Evolutionary conservation across 1,140 invertebrate genomes (phyloP).

Genomic region (Ganaspis sp.): DNA sequence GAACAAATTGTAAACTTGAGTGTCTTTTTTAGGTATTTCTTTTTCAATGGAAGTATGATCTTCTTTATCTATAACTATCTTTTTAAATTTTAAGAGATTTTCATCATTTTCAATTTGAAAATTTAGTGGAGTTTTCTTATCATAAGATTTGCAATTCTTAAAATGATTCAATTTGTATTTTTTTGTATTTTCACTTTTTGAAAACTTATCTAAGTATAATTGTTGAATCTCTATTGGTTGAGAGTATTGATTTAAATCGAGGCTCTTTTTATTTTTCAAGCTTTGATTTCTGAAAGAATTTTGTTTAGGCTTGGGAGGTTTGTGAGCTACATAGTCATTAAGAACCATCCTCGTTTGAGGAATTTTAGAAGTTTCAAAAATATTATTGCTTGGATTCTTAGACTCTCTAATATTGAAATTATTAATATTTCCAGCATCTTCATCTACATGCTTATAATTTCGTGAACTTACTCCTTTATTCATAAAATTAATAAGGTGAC

Average conservation of each 20-base stretch:
- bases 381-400: constrained; percentile 52
- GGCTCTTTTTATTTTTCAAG: constrained; percentile 66
- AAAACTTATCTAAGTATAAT: constrained; percentile 41
- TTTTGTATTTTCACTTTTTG: constrained; percentile 39
- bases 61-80: neutral
- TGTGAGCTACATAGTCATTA: constrained; percentile 73
- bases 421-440: constrained; percentile 54
- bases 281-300: constrained; percentile 68
- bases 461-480: constrained; percentile 52
- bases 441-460: constrained; percentile 64
- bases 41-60: constrained; percentile 52
- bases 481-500: constrained; percentile 51
- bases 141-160: constrained; percentile 32
- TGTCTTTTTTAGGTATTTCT: constrained; percentile 65
- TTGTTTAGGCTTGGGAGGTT: constrained; percentile 74
- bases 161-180: constrained; percentile 36
- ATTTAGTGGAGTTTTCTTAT: constrained; percentile 58
- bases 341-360: constrained; percentile 69
- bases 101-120: constrained; percentile 45
- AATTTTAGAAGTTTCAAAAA: constrained; percentile 53
- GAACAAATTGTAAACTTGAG: constrained; percentile 66
- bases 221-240: constrained; percentile 38
- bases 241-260: constrained; percentile 65
- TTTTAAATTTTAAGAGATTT: neutral
- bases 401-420: constrained; percentile 37